Conservation (phyloP, 2,797 vertebrate genomes). For the Mergus octosetaceus region DNA sequence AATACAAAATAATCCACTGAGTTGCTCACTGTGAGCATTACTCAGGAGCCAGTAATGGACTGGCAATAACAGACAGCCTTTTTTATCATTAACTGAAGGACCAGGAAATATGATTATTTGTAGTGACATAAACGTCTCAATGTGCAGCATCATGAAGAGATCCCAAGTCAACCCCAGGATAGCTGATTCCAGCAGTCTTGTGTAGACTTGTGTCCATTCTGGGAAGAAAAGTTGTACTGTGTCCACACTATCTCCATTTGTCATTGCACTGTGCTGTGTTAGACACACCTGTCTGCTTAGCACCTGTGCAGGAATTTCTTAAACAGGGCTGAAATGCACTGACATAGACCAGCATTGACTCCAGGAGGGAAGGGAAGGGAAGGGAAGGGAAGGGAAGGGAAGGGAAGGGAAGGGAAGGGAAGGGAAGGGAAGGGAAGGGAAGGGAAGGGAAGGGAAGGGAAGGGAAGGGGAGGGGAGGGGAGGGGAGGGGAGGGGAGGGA, state of each 20-base stretch:
- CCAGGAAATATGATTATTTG: background rate
- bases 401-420: too few relatives aligned
- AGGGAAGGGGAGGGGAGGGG: too few relatives aligned
- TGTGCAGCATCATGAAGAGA: background rate
- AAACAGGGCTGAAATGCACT: background rate
- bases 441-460: too few relatives aligned
- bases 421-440: too few relatives aligned
- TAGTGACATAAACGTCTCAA: background rate
- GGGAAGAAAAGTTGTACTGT: background rate
- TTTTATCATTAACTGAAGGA: background rate
- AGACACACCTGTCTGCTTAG: background rate
- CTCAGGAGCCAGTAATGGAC: background rate
- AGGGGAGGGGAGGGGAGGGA: too few relatives aligned
- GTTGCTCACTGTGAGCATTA: background rate
- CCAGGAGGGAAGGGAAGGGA: background rate
- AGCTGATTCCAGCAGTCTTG: background rate
- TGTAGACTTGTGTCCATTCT: background rate
- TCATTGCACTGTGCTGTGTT: background rate
- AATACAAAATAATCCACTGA: constrained; percentile 29
- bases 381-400: too few relatives aligned
- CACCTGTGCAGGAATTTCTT: background rate
- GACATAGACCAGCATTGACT: background rate
- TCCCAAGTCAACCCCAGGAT: background rate
- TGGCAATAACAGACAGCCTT: background rate
- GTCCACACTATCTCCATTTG: background rate